Evolutionary conservation across 92 coral and sea anemone species (phyloP).

Genomic region (Heteractis magnifica): DNA sequence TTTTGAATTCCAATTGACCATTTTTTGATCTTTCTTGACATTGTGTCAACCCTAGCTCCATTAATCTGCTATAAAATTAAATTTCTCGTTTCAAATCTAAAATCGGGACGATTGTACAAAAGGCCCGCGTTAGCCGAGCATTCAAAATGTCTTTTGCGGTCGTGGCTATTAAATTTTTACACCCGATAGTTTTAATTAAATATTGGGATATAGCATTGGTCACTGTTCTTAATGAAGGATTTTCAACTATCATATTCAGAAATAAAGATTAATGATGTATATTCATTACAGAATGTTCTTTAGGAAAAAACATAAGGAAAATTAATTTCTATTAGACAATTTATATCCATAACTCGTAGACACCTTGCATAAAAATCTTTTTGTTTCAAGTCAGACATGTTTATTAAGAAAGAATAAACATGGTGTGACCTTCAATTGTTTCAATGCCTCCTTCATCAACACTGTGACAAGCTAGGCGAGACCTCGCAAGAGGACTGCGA

Average conservation of each 20-base stretch:
- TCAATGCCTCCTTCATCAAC: neutral
- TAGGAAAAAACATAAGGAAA: neutral
- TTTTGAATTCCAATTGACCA: neutral
- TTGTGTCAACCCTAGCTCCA: neutral
- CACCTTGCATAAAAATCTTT: neutral
- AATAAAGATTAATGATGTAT: too few species aligned
- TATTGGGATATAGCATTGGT: neutral
- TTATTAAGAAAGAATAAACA: neutral
- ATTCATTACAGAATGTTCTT: neutral
- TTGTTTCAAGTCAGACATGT: neutral
- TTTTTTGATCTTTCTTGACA: conserved; percentile 11
- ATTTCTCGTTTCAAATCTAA: neutral
- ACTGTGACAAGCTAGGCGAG: neutral
- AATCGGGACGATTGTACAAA: neutral
- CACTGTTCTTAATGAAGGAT: too few species aligned
- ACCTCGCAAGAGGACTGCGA: neutral
- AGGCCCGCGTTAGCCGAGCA: neutral
- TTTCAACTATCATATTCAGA: too few species aligned
- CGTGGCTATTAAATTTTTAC: neutral
- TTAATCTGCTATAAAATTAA: neutral
- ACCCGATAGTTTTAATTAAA: neutral
- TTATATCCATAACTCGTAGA: neutral
- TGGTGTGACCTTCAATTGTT: neutral
- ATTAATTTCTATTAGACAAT: neutral
- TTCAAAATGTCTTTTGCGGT: neutral